Percentiles rank a stretch among this genome's conserved stretches.
These are phyloP conservation scores for Stenurella melanura DNA, from an alignment of 2,888 invertebrate genomes.

Conservation along the genomic window DNA sequence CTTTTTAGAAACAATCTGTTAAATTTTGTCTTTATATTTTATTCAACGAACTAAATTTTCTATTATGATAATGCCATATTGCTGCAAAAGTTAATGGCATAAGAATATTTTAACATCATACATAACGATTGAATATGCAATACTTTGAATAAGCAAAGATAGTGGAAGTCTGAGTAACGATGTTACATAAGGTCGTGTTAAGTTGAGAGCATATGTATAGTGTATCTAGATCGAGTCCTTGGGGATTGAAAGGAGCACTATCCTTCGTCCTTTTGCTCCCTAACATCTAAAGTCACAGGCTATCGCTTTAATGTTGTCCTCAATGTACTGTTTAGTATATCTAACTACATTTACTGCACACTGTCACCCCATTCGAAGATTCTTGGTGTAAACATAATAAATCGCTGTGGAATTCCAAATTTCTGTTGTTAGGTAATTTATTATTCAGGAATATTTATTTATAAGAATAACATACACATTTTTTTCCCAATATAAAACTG, in stretches of 20 bases:
- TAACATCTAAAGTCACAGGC: slow-evolving; percentile 61
- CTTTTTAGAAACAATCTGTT: no score
- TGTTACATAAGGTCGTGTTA: slow-evolving; percentile 32
- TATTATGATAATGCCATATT: no score
- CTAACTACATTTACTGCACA: slow-evolving; percentile 51
- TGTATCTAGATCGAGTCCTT: slow-evolving; percentile 47
- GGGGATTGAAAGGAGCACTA: slow-evolving; percentile 52
- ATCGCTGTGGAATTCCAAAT: slow-evolving; percentile 10
- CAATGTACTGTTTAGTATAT: slow-evolving; percentile 63
- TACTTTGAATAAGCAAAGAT: not conserved
- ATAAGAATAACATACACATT: not conserved
- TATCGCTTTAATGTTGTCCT: slow-evolving; percentile 62
- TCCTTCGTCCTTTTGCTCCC: slow-evolving; percentile 57
- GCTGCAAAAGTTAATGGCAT: no score
- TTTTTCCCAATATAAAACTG: not conserved
- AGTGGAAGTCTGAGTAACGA: slow-evolving; percentile 6
- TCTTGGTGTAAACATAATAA: slow-evolving; percentile 10
- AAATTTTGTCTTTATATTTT: no score
- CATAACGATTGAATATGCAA: no score
- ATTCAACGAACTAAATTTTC: no score
- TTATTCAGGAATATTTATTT: not conserved
- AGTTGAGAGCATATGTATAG: slow-evolving; percentile 25
- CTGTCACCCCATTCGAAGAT: slow-evolving; percentile 22
- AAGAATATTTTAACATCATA: no score
- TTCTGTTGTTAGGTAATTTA: not conserved